These are phyloP conservation scores for Thumatha senex DNA, from an alignment of 2,888 invertebrate genomes.

Conservation along the genomic window DNA sequence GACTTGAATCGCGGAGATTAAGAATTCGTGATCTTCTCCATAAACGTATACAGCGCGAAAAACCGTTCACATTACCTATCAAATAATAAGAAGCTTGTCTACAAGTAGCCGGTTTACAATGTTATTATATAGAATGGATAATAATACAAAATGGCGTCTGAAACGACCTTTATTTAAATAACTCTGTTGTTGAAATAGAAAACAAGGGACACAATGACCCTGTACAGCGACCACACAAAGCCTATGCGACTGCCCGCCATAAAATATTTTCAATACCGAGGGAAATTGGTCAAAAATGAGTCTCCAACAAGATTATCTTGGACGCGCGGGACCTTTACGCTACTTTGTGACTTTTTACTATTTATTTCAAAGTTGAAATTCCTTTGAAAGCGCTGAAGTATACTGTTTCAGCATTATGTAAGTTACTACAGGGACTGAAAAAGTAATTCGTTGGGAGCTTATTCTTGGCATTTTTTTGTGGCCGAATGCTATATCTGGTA, in stretches of 20 bases:
- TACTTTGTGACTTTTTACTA: slow-evolving; percentile 38
- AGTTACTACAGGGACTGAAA: slow-evolving; percentile 44
- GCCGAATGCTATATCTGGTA: no score
- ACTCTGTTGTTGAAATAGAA: slow-evolving; percentile 29
- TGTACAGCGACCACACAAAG: slow-evolving; percentile 34
- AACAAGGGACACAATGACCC: slow-evolving; percentile 35
- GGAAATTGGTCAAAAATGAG: slow-evolving; percentile 75
- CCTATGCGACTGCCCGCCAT: slow-evolving; percentile 52
- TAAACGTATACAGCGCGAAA: no score
- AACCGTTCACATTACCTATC: no score
- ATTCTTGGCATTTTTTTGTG: slow-evolving; percentile 38
- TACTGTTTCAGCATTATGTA: slow-evolving; percentile 54
- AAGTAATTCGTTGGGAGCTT: slow-evolving; percentile 43
- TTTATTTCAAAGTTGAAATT: slow-evolving; percentile 46
- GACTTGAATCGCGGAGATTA: no score
- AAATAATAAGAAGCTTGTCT: neutral
- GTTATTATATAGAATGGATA: slow-evolving; percentile 15
- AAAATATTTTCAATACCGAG: slow-evolving; percentile 72
- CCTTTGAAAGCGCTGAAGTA: slow-evolving; percentile 37
- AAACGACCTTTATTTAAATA: slow-evolving; percentile 38
- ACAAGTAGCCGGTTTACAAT: neutral
- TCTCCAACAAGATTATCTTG: slow-evolving; percentile 66
- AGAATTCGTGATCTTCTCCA: no score
- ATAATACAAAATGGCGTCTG: slow-evolving; percentile 33
- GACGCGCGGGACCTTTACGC: slow-evolving; percentile 26